These are phyloP conservation scores for Electrona antarctica DNA, from an alignment of 2,113 vertebrate species.

Conservation along the genomic window DNA sequence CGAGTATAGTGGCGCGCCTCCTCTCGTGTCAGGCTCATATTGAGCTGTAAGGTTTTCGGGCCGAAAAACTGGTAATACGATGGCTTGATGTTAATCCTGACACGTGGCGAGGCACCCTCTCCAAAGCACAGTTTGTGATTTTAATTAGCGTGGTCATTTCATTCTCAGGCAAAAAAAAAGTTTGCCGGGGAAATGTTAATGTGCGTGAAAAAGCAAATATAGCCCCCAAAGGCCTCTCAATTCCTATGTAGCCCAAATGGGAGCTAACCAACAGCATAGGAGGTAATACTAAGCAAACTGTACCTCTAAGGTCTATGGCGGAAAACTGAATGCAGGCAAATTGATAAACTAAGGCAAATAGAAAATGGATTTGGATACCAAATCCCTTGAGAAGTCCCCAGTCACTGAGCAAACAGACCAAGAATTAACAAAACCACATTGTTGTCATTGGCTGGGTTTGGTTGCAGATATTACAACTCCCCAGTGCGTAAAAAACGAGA, in stretches of 20 bases:
- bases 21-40: constrained; percentile 19
- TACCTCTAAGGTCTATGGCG: neutral
- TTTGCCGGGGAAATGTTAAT: constrained; percentile 13
- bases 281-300: neutral
- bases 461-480: neutral
- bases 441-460: neutral
- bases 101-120: constrained; percentile 4
- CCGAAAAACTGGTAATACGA: constrained; percentile 14
- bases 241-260: neutral
- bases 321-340: neutral
- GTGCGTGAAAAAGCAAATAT: constrained; percentile 16
- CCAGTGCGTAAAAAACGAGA: neutral
- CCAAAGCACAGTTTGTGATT: constrained; percentile 14
- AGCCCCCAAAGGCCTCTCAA: constrained; percentile 11
- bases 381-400: neutral
- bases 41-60: constrained; percentile 26
- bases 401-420: constrained; percentile 12
- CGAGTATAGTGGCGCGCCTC: neutral
- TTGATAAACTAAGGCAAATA: neutral
- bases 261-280: neutral
- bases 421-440: neutral
- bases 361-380: neutral
- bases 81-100: constrained; percentile 36
- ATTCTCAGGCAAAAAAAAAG: constrained; percentile 13
- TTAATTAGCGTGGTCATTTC: constrained; percentile 24